Percentiles rank a stretch among this genome's conserved stretches.
Evolutionary conservation across 2,113 vertebrate genomes (phyloP).

Genomic region (Castor canadensis): DNA sequence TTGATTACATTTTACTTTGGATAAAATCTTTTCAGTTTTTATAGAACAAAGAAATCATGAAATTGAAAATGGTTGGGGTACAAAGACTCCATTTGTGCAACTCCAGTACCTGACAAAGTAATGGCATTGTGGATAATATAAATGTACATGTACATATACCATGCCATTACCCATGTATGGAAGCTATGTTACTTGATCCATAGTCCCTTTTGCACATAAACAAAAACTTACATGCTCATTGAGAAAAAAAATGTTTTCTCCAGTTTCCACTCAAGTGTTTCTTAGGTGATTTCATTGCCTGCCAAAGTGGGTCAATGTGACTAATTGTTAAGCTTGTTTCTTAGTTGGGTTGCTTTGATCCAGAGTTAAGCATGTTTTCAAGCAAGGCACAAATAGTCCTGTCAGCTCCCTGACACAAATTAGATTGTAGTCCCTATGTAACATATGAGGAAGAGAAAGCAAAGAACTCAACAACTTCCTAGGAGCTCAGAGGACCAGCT

Average conservation of each 20-base stretch:
- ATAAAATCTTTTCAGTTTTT: constrained; percentile 11
- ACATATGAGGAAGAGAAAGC: neutral
- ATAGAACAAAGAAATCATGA: neutral
- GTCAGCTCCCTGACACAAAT: neutral
- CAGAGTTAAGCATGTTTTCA: neutral
- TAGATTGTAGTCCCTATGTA: neutral
- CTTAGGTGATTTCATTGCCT: neutral
- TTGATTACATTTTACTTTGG: neutral
- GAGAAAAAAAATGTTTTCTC: neutral
- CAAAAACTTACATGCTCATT: neutral
- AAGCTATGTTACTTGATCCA: neutral
- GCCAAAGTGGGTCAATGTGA: neutral
- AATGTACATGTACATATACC: fast-evolving
- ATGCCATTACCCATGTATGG: neutral
- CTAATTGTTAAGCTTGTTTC: neutral
- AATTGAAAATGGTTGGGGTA: neutral
- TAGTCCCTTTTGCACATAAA: neutral
- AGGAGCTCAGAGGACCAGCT: neutral
- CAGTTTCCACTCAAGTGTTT: neutral
- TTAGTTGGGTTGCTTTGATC: neutral
- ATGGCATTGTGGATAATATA: neutral
- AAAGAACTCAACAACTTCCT: neutral
- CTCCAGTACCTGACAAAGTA: neutral
- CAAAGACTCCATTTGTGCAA: neutral
- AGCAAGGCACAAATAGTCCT: neutral